Evolutionary conservation across 2,888 invertebrate genomes (phyloP).

Genomic region (Euspilapteryx auroguttella): DNA sequence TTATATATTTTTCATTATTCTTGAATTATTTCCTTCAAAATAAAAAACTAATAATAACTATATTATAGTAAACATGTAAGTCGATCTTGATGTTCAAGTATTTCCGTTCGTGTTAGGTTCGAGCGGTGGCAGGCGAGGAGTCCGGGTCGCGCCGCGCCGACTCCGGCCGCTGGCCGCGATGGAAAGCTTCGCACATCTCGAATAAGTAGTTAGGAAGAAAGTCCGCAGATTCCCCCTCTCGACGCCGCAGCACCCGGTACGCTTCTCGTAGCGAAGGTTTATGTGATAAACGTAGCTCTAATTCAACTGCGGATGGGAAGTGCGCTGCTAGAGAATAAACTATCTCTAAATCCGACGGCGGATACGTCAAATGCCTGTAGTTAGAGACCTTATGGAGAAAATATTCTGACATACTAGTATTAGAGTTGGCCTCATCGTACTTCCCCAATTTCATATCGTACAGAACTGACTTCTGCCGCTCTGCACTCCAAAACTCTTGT

Average conservation of each 20-base stretch:
- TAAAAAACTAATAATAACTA: no score
- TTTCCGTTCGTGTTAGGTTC: conserved; percentile 11
- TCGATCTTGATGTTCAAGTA: not conserved
- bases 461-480: conserved; percentile 41
- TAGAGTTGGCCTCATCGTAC: conserved; percentile 30
- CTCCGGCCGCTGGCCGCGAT: conserved; percentile 37
- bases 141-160: conserved; percentile 30
- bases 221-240: conserved; percentile 42
- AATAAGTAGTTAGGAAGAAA: conserved; percentile 50
- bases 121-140: conserved; percentile 16
- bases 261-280: conserved; percentile 50
- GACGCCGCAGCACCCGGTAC: conserved; percentile 41
- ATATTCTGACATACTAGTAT: conserved; percentile 48
- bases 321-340: conserved; percentile 50
- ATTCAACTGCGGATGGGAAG: conserved; percentile 44
- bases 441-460: conserved; percentile 51
- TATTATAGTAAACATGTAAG: no score
- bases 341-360: conserved; percentile 50
- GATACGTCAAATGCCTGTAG: conserved; percentile 41
- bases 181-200: conserved; percentile 53
- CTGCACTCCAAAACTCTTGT: conserved; percentile 48
- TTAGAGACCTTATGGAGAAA: conserved; percentile 50
- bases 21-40: no score
- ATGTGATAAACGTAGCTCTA: conserved; percentile 44
- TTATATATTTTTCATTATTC: no score